phyloP scores from a whole-genome alignment of 2,797 vertebrate genomes.

The Leptoclinus maculatus region DNA sequence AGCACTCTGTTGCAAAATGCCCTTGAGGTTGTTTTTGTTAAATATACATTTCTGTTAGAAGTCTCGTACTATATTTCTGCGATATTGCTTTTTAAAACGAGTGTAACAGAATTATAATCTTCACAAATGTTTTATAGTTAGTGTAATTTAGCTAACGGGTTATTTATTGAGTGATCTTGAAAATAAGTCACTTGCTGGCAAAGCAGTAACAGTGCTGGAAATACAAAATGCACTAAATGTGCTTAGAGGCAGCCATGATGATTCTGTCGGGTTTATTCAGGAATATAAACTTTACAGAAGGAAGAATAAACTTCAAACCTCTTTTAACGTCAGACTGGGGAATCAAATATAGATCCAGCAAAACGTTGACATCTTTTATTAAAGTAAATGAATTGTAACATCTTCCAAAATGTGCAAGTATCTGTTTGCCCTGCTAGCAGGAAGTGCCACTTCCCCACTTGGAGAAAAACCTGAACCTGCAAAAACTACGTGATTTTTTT shows the following conservation, averaged over 20 bases:
- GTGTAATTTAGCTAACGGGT: conserved; percentile 8
- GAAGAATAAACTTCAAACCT: neutral
- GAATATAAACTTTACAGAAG: neutral
- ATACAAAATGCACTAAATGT: conserved; percentile 3
- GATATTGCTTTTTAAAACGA: neutral
- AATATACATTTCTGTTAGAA: neutral
- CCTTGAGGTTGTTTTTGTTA: conserved; percentile 7
- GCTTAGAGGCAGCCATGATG: neutral
- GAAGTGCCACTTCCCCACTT: no score
- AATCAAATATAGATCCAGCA: no score
- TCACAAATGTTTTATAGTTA: conserved; percentile 3
- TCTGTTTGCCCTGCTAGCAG: no score
- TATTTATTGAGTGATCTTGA: conserved; percentile 23
- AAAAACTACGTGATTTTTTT: no score
- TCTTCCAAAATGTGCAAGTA: no score
- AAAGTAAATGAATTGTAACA: no score
- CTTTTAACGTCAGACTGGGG: no score
- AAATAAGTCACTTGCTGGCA: conserved; percentile 7
- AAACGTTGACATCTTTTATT: no score
- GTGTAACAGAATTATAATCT: neutral
- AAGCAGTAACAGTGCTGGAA: neutral
- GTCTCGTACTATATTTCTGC: neutral
- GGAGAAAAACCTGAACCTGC: no score
- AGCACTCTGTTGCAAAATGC: conserved; percentile 5
- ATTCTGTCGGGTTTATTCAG: neutral